Evolutionary conservation across 2,888 invertebrate genomes (phyloP), one percentile per base, ranked within the genome.

Genomic region (Lathronympha strigana): DNA sequence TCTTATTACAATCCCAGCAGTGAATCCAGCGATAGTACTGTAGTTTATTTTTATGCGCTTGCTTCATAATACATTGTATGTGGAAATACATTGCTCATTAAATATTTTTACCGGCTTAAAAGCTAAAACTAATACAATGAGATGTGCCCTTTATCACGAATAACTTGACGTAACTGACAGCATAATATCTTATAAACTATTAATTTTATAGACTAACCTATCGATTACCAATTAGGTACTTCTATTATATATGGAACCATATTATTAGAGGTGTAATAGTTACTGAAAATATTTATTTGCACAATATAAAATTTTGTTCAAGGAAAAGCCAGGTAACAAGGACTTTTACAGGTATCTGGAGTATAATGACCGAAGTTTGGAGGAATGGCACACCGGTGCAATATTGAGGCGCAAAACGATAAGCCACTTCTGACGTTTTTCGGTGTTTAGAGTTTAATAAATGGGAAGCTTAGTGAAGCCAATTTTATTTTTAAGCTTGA

Each of bases 341-440:
- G 19, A 45, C 19, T 13, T 36, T n/a, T 40, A 40, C 8, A 2
- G 5, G 8, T 3, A 28, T 5, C 28, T 8, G 8, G 28, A 33
- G 17, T 17, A 25, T 31, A 31, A 50, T 50, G 50, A 31, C 31
- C 11, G 19, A 50, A 50, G 50, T 50, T 17, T 31, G 17, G 31
- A 17, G 9, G 17, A 23, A 49, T 49, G 31, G 50, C 50, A 31
- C 17, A 31, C 50, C 11, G 50, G 50, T 25, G 49, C 15, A 49
- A 25, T 49, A 28, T 28, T 28, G 9, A 4, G 13, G 11, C 19
- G 17, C 28, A 13, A 31, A 31, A 31, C 17, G 31, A 50, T 31
- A 50, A 50, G 19, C 17, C n/a, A 31, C 31, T 50, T 31, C 17
- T 50, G 31, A 13, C 17, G 5, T 15, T 31, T 17, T 50, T 31